Conservation (phyloP, 2,888 invertebrate genomes). For the Chalcosyrphus nemorum region DNA sequence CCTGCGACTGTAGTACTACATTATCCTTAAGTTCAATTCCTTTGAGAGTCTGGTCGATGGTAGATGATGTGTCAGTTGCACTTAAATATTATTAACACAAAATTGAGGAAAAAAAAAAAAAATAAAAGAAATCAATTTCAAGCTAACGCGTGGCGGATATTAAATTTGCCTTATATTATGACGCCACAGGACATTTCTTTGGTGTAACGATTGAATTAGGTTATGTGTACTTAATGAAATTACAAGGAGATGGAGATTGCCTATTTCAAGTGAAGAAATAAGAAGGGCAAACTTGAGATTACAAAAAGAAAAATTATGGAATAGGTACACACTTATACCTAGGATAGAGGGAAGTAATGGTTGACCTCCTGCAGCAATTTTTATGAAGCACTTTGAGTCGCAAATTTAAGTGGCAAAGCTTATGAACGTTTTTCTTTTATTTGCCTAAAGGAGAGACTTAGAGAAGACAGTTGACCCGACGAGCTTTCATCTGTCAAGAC, state of each 20-base stretch:
- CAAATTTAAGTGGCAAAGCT: too few species aligned
- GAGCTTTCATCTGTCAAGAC: too few species aligned
- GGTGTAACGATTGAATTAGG: conserved; percentile 27
- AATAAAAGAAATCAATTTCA: conserved; percentile 28
- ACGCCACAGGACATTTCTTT: conserved; percentile 18
- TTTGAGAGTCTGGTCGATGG: conserved; percentile 8
- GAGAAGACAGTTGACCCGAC: too few species aligned
- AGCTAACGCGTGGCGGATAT: conserved; percentile 44
- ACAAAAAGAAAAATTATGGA: not conserved
- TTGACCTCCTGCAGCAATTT: not conserved
- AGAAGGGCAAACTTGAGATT: not conserved
- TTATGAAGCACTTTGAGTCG: not conserved
- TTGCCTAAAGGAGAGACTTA: too few species aligned
- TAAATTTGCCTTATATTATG: conserved; percentile 37
- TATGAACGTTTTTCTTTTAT: too few species aligned
- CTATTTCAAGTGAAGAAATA: not conserved
- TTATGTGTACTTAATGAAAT: conserved; percentile 17
- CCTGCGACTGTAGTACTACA: conserved; percentile 14
- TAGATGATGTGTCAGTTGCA: conserved; percentile 61
- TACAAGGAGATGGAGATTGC: not conserved
- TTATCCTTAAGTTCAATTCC: conserved; percentile 30
- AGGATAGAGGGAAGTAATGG: not conserved
- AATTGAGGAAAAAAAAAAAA: conserved; percentile 13
- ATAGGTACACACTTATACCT: not conserved
- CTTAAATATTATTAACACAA: conserved; percentile 45